Evolutionary conservation across 2,888 invertebrate genomes (phyloP).

Genomic region (Lasioglossum figueresi): DNA sequence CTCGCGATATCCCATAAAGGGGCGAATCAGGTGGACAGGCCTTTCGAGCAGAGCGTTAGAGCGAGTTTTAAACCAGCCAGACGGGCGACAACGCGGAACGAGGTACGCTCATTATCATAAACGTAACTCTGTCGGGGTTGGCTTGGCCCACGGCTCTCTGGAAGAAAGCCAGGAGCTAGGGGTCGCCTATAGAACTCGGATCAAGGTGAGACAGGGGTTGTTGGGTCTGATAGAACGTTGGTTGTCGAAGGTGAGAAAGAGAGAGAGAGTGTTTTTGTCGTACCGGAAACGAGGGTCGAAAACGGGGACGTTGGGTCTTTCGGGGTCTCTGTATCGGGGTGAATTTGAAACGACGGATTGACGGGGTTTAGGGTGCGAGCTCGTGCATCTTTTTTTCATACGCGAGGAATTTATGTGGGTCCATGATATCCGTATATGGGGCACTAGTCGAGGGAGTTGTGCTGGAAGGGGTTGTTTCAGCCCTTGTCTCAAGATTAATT

Average conservation of each 20-base stretch:
- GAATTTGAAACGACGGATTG: conserved; percentile 50
- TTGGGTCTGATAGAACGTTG: background rate
- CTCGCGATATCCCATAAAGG: conserved; percentile 54
- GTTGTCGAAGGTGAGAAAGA: background rate
- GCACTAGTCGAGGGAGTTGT: background rate
- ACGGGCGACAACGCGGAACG: conserved; percentile 42
- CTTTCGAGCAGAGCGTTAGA: background rate
- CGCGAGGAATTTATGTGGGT: conserved; percentile 18
- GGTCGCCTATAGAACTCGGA: no score
- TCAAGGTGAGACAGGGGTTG: background rate
- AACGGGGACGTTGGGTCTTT: background rate
- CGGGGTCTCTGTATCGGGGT: conserved; percentile 17
- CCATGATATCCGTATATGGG: background rate
- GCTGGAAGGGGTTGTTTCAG: background rate
- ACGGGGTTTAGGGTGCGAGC: conserved; percentile 21
- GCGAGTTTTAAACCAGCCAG: conserved; percentile 31
- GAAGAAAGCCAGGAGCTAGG: conserved; percentile 5
- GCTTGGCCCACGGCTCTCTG: background rate
- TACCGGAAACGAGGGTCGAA: conserved; percentile 20
- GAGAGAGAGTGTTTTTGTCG: conserved; percentile 5
- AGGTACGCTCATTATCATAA: conserved; percentile 64
- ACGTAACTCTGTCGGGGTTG: conserved; percentile 50
- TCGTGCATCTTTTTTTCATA: conserved; percentile 54
- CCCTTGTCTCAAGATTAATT: background rate
- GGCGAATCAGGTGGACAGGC: conserved; percentile 44